Evolutionary conservation across 1,140 invertebrate genomes (phyloP).

Genomic region (Pachypeltis micranthus): DNA sequence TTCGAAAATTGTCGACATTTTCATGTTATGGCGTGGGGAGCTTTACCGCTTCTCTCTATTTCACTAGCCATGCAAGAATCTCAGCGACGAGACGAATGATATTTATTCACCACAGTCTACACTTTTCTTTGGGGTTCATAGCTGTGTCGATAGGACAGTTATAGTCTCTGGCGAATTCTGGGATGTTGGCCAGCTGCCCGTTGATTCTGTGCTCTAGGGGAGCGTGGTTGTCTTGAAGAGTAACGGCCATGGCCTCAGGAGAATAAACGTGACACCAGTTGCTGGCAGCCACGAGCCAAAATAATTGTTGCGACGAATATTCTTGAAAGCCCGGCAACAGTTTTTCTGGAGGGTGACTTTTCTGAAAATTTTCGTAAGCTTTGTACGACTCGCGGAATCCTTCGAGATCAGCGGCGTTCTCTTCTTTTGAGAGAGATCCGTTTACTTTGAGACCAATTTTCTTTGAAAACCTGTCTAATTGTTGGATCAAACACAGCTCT

Average conservation of each 20-base stretch:
- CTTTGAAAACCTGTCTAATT: conserved; percentile 54
- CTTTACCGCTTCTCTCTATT: too few species aligned
- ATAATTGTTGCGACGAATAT: conserved; percentile 54
- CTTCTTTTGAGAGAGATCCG: conserved; percentile 77
- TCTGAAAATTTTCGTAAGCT: conserved; percentile 60
- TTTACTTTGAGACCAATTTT: conserved; percentile 52
- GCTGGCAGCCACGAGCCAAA: conserved; percentile 61
- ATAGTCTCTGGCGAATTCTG: conserved; percentile 77
- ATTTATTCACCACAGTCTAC: conserved; percentile 66
- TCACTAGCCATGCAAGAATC: too few species aligned
- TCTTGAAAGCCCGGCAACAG: conserved; percentile 46
- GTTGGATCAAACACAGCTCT: conserved; percentile 53
- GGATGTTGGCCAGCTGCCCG: conserved; percentile 79
- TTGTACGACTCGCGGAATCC: conserved; percentile 77
- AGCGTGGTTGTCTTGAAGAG: conserved; percentile 50
- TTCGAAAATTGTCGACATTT: too few species aligned
- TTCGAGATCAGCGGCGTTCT: conserved; percentile 86
- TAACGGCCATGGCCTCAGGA: conserved; percentile 27
- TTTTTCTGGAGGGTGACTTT: conserved; percentile 48
- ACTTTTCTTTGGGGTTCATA: conserved; percentile 85
- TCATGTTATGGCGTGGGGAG: too few species aligned
- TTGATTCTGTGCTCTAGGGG: conserved; percentile 71
- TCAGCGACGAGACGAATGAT: too few species aligned
- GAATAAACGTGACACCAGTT: conserved; percentile 53
- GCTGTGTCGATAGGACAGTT: conserved; percentile 64